phyloP scores from a whole-genome alignment of 2,888 invertebrate species.

The Spisula solida region DNA sequence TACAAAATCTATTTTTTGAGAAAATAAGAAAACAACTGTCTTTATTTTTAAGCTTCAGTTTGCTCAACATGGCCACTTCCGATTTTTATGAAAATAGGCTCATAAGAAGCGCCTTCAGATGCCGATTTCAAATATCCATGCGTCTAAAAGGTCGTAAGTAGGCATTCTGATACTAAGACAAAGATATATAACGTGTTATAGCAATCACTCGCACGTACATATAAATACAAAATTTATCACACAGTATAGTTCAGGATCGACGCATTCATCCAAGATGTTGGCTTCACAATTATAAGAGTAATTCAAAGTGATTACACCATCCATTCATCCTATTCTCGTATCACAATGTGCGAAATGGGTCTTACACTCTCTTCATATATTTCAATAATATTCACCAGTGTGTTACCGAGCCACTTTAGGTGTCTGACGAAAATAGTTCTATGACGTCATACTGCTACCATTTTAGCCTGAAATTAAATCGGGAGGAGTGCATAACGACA shows the following conservation, averaged over 20 bases:
- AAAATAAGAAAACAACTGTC: too few relatives aligned
- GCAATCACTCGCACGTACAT: too few relatives aligned
- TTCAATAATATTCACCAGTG: conserved; percentile 9
- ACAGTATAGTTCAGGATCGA: background rate
- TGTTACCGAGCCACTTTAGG: background rate
- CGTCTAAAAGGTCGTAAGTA: too few relatives aligned
- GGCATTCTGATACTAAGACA: too few relatives aligned
- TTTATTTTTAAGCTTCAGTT: too few relatives aligned
- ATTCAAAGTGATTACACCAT: background rate
- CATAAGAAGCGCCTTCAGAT: too few relatives aligned
- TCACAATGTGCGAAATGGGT: background rate
- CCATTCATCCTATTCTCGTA: background rate
- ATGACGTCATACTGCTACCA: background rate
- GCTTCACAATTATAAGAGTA: background rate
- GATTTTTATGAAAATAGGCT: too few relatives aligned
- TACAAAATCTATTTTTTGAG: too few relatives aligned
- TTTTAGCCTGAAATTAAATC: conserved; percentile 8
- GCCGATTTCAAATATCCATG: too few relatives aligned
- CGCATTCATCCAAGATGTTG: background rate
- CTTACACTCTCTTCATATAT: background rate
- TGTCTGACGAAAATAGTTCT: background rate
- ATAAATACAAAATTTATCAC: too few relatives aligned
- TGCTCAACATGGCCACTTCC: too few relatives aligned
- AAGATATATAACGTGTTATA: too few relatives aligned
- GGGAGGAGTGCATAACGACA: background rate